Evolutionary conservation across 2,888 invertebrate species (phyloP), one percentile per base, ranked within the genome.

Genomic region (Polylopha cassiicola): DNA sequence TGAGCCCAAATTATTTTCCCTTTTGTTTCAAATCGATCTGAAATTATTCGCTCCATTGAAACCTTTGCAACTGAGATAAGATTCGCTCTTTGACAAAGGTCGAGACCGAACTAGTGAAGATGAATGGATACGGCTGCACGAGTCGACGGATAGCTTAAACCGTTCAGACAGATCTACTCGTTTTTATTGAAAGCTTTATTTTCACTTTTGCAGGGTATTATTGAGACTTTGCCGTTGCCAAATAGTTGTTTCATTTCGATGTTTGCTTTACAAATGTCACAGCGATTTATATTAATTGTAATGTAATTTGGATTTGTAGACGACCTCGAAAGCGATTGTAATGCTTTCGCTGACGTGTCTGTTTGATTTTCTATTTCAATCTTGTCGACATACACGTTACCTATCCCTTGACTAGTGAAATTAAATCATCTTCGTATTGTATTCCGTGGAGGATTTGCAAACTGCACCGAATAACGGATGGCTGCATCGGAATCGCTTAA

Each of bases 51-150:
- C 29, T 17, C 13, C 13, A 18, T 29, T 37, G 21, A 28, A 37
- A 28, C 22, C 2, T 21, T 22, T 28, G 15, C 16, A n/a, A n/a
- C n/a, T 7, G 7, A 29, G 37, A 30, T 23, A 37, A 29, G 16
- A 14, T 17, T 13, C 17, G 17, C 22, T 16, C n/a, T 22, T 17
- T 29, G 29, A 37, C 23, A 17, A 22, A 29, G 29, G 23, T 26
- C 14, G 13, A 18, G 20, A 20, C 26, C 30, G 18, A 24, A 24
- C 23, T 23, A 37, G 23, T 13, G 14, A 23, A 37, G 29, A 37
- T 23, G 23, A 37, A 30, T 30, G 23, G 29, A 18, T 23, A 16
- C 16, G 9, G 15, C 31, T n/a, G n/a, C n/a, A n/a, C 27, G 8
- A 20, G 13, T 10, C 9, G 14, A 9, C 16, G 22, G 6, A 26